These are phyloP conservation scores for Zhuqinia jingwanae DNA, from an alignment of 2,888 invertebrate species.

Conservation along the genomic window DNA sequence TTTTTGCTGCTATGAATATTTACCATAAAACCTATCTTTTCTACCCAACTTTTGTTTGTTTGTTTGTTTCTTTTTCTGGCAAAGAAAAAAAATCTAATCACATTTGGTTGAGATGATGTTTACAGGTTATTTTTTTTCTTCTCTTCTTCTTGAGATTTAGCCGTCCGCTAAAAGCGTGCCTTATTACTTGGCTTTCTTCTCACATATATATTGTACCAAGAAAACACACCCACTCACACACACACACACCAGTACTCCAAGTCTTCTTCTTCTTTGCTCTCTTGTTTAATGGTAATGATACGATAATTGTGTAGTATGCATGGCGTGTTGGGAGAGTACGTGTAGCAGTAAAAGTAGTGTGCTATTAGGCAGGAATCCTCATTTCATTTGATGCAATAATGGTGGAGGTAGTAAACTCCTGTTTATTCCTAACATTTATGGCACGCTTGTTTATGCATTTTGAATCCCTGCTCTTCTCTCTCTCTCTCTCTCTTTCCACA, in stretches of 20 bases:
- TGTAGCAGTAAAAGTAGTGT: background rate
- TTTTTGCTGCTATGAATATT: background rate
- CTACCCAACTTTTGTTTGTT: too few relatives aligned
- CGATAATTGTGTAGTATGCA: conserved; percentile 24
- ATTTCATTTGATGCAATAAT: conserved; percentile 25
- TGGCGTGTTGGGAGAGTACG: too few relatives aligned
- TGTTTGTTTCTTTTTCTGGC: background rate
- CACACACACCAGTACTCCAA: too few relatives aligned
- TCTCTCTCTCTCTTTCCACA: background rate
- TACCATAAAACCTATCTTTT: too few relatives aligned
- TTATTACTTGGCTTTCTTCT: background rate
- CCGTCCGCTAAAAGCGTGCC: background rate
- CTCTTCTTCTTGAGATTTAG: too few relatives aligned
- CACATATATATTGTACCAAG: too few relatives aligned
- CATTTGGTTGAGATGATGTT: background rate
- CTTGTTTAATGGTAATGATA: conserved; percentile 31
- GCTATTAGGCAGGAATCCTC: background rate
- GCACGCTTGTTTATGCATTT: conserved; percentile 21
- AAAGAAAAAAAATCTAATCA: background rate
- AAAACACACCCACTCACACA: too few relatives aligned
- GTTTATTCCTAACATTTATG: conserved; percentile 20
- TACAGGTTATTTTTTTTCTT: background rate
- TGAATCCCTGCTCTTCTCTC: conserved; percentile 16
- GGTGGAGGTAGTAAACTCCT: conserved; percentile 19
- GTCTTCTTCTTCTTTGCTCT: background rate